Percentiles rank a stretch among this genome's conserved stretches.
phyloP scores from a whole-genome alignment of 2,888 invertebrate genomes.

The Disparrhopalites patrizii region DNA sequence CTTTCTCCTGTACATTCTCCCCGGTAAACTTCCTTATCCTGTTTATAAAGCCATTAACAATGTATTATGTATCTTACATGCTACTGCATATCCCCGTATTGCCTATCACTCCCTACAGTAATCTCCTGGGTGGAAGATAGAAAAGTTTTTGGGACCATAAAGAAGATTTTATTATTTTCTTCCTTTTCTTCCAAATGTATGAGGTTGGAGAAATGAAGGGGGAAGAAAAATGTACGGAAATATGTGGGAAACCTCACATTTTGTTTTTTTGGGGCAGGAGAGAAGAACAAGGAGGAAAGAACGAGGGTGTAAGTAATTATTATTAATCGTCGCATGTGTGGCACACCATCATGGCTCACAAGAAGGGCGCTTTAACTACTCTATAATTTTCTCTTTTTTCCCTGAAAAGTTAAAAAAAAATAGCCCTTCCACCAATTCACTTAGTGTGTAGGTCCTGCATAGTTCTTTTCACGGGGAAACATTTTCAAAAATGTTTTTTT shows the following conservation, averaged over 20 bases:
- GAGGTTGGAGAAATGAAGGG: neutral
- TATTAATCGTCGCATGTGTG: constrained; percentile 24
- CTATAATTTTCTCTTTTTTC: constrained; percentile 20
- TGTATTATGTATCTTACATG: too few relatives aligned
- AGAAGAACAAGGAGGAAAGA: neutral
- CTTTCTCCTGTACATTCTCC: too few relatives aligned
- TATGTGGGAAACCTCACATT: neutral
- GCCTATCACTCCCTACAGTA: neutral
- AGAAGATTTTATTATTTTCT: neutral
- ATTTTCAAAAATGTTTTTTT: neutral
- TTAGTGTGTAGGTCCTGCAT: neutral
- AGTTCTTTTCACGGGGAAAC: neutral
- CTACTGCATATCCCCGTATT: too few relatives aligned
- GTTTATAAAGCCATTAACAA: too few relatives aligned
- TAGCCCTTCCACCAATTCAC: neutral
- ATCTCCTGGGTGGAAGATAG: too few relatives aligned
- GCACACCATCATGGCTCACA: neutral
- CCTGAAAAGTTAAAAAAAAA: neutral
- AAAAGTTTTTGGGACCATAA: too few relatives aligned
- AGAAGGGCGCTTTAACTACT: constrained; percentile 21
- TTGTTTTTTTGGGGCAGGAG: constrained; percentile 6
- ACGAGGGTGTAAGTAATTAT: constrained; percentile 16
- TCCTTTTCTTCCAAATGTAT: neutral
- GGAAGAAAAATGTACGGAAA: neutral
- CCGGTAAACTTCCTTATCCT: too few relatives aligned